A percentile compares a stretch with the other conserved stretches of the same genome.
phyloP scores from a whole-genome alignment of 2,113 vertebrate species.

The Phalacrocorax carbo region DNA sequence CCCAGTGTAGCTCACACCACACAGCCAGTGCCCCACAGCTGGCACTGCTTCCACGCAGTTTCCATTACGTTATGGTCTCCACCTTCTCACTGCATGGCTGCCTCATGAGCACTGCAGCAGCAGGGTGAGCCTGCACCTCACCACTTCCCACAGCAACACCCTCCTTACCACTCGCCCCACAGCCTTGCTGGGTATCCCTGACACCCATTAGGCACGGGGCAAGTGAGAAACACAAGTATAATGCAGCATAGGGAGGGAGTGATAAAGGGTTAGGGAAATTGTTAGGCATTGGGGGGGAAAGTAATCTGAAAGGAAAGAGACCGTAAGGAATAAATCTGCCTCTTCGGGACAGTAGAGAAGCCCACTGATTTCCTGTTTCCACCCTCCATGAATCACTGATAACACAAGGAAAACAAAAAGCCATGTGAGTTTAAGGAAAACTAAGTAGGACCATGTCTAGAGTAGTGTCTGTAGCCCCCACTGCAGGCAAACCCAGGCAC shows the following conservation, averaged over 20 bases:
- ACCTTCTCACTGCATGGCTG: neutral
- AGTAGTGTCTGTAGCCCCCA: neutral
- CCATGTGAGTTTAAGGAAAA: neutral
- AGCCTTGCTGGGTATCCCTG: neutral
- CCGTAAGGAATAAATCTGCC: fast-evolving
- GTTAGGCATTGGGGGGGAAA: fast-evolving
- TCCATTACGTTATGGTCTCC: fast-evolving
- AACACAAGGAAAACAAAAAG: neutral
- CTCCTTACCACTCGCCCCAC: neutral
- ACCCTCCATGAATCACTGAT: neutral
- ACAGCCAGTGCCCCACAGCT: neutral
- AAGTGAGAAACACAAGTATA: neutral
- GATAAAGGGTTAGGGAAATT: neutral
- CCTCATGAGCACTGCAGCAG: neutral
- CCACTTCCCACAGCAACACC: neutral
- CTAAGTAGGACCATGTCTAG: neutral
- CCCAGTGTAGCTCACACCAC: neutral
- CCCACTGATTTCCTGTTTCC: neutral
- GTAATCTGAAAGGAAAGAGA: neutral
- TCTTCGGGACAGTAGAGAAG: neutral
- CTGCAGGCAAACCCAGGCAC: neutral
- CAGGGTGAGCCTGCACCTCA: neutral
- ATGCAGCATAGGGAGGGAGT: neutral
- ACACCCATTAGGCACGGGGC: fast-evolving
- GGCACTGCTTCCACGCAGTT: fast-evolving